These are phyloP conservation scores for Stenodera caucasica DNA, from an alignment of 2,888 invertebrate genomes.

Conservation along the genomic window DNA sequence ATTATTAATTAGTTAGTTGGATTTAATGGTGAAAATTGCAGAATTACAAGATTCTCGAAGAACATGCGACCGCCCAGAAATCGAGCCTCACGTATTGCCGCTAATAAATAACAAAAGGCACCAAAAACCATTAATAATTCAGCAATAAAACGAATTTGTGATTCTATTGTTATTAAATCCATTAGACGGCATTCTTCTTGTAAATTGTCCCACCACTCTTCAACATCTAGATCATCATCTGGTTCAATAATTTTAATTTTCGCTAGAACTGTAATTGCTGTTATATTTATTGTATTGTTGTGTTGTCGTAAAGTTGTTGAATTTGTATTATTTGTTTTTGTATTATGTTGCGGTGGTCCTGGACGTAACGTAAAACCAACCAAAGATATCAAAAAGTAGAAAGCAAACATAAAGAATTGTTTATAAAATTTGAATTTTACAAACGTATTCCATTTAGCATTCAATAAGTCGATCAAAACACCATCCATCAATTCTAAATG, in stretches of 20 bases:
- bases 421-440: slow-evolving; percentile 92
- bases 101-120: slow-evolving; percentile 79
- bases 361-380: slow-evolving; percentile 89
- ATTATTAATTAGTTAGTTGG: slow-evolving; percentile 2
- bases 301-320: neutral
- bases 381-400: slow-evolving; percentile 87
- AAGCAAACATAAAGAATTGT: slow-evolving; percentile 86
- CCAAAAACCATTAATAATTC: slow-evolving; percentile 82
- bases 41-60: slow-evolving; percentile 85
- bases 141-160: slow-evolving; percentile 71
- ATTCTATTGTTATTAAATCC: slow-evolving; percentile 63
- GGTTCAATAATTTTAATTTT: slow-evolving; percentile 11
- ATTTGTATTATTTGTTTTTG: slow-evolving; percentile 11
- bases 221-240: slow-evolving; percentile 59
- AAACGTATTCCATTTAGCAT: slow-evolving; percentile 98
- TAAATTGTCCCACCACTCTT: slow-evolving; percentile 73
- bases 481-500: slow-evolving; percentile 96
- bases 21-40: slow-evolving; percentile 4
- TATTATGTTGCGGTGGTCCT: slow-evolving; percentile 63
- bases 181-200: slow-evolving; percentile 72
- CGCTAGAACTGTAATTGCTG: slow-evolving; percentile 25
- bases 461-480: slow-evolving; percentile 86
- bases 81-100: slow-evolving; percentile 83
- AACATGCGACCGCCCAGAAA: slow-evolving; percentile 94
- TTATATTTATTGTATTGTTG: slow-evolving; percentile 23